Base-by-base conservation (phyloP, 2,888 invertebrate genomes). In the Andrena trimmerana region DNA sequence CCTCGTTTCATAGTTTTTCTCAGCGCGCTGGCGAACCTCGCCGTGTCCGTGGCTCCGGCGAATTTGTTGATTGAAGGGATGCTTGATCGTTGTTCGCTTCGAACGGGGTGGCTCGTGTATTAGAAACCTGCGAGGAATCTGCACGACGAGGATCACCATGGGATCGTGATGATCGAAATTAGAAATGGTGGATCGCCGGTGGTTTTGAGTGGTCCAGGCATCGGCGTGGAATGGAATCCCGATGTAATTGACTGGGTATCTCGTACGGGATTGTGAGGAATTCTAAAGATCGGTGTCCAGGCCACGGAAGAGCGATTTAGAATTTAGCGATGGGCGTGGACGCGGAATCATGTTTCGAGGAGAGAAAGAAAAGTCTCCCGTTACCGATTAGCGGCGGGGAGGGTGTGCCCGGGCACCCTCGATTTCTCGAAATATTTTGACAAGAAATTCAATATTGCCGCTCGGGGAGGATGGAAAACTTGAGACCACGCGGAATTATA, bases 361-460 rank as follows among this genome's bases (percentile, higher is more conserved):
- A 60, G 86, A 89, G 89, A 90, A 90, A 90, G 89, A 88, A 90
- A 90, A 90, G 89, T 92, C 91, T 94, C 93, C 73, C 77, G 88
- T 94, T 94, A 92, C 93, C 91, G 92, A 93, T 93, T 92, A 93
- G 90, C 91, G 91, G 87, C 89, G 86, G 69, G 76, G 78, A 82
- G 82, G 87, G 83, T 80, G 80, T 80, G 77, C 33, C 42, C 62
- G 20, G 70, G 76, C 74, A 67, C 33, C 65, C 68, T 31, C 68
- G 74, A 84, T 88, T 89, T 81, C 70, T 69, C 79, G 80, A 89
- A 90, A 92, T 92, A 90, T 93, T 93, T 92, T 93, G 92, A 93
- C 92, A 90, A 90, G 91, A 89, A 92, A 90, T 81, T 87, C 80
- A 88, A 90, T 91, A 90, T 83, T 10, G 57, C 50, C 70, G 50